phyloP scores from a whole-genome alignment of 2,888 invertebrate genomes.

The Coecobrya sp. region DNA sequence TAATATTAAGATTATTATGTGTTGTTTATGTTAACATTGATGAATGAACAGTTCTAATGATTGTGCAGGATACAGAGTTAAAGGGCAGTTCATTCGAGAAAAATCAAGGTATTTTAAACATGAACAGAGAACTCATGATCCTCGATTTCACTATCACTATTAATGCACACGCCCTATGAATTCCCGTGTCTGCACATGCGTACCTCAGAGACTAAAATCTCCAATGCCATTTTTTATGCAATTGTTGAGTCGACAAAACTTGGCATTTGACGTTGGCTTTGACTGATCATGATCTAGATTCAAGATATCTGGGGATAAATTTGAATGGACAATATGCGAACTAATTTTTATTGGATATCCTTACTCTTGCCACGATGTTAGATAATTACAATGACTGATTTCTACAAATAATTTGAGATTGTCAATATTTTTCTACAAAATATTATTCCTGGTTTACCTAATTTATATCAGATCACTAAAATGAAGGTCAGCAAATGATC shows the following conservation, averaged over 20 bases:
- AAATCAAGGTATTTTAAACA: slow-evolving; percentile 61
- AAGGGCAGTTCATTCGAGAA: slow-evolving; percentile 13
- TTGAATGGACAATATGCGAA: neutral
- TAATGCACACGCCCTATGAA: slow-evolving; percentile 57
- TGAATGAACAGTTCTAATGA: neutral
- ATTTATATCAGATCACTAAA: neutral
- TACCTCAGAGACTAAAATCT: neutral
- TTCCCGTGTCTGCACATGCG: slow-evolving; percentile 36
- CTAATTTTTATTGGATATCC: neutral
- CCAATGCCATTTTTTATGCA: slow-evolving; percentile 61
- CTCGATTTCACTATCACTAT: slow-evolving; percentile 1
- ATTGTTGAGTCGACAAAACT: neutral
- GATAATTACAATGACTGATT: neutral
- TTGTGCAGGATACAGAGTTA: neutral
- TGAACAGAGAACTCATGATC: slow-evolving; percentile 57
- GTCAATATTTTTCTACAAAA: too few relatives aligned
- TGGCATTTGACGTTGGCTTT: slow-evolving; percentile 54
- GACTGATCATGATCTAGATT: slow-evolving; percentile 51
- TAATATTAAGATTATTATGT: neutral
- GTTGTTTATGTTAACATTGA: neutral
- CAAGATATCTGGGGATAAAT: neutral
- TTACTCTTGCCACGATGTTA: neutral
- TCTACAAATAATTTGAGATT: too few relatives aligned
- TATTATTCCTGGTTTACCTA: neutral
- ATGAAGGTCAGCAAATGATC: too few relatives aligned